phyloP scores from a whole-genome alignment of 2,888 invertebrate genomes.

The Automeris io region DNA sequence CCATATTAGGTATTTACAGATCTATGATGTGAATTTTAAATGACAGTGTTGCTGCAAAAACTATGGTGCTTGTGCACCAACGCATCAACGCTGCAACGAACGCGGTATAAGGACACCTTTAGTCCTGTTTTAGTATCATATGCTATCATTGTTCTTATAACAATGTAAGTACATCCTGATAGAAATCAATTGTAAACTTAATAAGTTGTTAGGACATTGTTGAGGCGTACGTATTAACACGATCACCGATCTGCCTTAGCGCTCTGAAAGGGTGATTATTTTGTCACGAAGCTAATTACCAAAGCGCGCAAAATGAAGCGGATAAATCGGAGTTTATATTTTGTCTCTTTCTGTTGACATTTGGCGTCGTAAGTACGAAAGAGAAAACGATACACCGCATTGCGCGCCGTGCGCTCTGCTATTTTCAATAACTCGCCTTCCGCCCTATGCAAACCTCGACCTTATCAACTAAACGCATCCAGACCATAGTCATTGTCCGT shows the following conservation, averaged over 20 bases:
- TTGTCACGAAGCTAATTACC: slow-evolving; percentile 2
- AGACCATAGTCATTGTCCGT: slow-evolving; percentile 13
- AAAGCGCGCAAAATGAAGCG: background rate
- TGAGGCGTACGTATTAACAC: background rate
- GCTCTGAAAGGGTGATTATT: background rate
- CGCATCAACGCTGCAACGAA: too few relatives aligned
- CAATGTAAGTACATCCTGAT: slow-evolving; percentile 8
- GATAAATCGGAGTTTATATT: background rate
- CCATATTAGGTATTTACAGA: too few relatives aligned
- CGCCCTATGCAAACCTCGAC: slow-evolving; percentile 9
- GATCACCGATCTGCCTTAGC: background rate
- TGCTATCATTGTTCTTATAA: slow-evolving; percentile 6
- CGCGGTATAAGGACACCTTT: background rate
- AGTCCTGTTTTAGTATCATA: slow-evolving; percentile 1
- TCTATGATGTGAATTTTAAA: too few relatives aligned
- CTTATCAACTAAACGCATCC: slow-evolving; percentile 18
- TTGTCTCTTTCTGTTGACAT: background rate
- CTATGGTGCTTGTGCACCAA: too few relatives aligned
- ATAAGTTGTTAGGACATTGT: background rate
- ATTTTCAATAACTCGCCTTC: slow-evolving; percentile 1
- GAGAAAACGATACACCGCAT: background rate
- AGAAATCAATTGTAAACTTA: slow-evolving; percentile 1
- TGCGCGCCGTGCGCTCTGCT: background rate
- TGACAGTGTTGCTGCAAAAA: too few relatives aligned
- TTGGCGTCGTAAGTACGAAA: background rate